Conservation (phyloP, 2,888 invertebrate species). For the Chorisops tibialis region DNA sequence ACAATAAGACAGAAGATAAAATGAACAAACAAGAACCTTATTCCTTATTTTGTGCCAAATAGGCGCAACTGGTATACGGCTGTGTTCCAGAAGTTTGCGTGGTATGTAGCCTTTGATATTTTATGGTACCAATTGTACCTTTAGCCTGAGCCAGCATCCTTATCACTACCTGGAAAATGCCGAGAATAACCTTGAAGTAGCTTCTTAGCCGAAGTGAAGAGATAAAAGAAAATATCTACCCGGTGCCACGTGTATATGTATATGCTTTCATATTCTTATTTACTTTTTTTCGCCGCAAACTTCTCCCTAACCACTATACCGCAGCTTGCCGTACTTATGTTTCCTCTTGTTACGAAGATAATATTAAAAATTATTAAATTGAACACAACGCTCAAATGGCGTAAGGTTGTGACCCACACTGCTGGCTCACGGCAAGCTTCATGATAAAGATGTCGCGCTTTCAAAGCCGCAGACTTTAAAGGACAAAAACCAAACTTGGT, state of each 20-base stretch:
- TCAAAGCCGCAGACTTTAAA: too few species aligned
- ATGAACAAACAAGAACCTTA: too few species aligned
- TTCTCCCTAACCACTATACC: not conserved
- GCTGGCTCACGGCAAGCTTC: too few species aligned
- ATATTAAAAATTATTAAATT: not conserved
- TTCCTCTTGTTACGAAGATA: not conserved
- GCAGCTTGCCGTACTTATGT: not conserved
- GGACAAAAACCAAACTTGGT: too few species aligned
- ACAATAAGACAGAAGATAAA: too few species aligned
- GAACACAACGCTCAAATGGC: not conserved
- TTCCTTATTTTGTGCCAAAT: too few species aligned
- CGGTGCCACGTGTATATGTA: constrained; percentile 6
- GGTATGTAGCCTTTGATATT: constrained; percentile 7
- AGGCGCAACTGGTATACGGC: too few species aligned
- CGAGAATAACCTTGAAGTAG: constrained; percentile 12
- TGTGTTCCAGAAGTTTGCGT: too few species aligned
- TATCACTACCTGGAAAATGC: constrained; percentile 10
- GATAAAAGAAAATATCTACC: not conserved
- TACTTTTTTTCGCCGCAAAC: not conserved
- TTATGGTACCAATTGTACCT: not conserved
- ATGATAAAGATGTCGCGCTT: too few species aligned
- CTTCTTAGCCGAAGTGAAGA: not conserved
- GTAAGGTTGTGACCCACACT: not conserved
- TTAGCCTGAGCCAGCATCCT: constrained; percentile 1
- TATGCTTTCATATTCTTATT: not conserved